Evolutionary conservation across 92 coral and sea anemone genomes (phyloP), one percentile per base, ranked within the genome.

Genomic region (Plumapathes pennacea): DNA sequence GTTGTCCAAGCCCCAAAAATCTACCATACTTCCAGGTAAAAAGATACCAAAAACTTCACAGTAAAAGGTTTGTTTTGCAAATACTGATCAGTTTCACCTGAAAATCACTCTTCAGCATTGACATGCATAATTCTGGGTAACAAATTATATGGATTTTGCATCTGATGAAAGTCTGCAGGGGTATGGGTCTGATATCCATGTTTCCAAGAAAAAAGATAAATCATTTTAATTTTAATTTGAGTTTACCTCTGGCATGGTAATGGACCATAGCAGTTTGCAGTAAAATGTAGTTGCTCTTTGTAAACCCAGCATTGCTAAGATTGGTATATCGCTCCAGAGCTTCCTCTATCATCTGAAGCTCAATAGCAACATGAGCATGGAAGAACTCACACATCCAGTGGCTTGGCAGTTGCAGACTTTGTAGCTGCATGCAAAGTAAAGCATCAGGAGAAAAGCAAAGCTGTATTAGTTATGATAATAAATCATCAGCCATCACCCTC

Each of bases 341-440:
- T 23, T 88, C 96, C 20, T 82, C 87, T 63, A 67, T 81, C 54
- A 62, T 71, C 69, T 92, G 96, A 21, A 92, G 56, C 63, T 85
- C 96, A 48, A 92, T 67, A 26, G 98, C 98, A 5, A 72, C 88
- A 24, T 88, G 89, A 1, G 87, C 98, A 38, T 89, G 74, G 48
- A 92, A 92, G 57, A 92, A 92, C 74, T 80, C 82, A 8, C 65
- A 47, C 83, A 92, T 92, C 98, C 98, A 92, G 46, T 92, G 98
- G 42, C 71, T 61, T 31, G 98, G 98, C 28, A 92, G 65, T 2
- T 62, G 58, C 26, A 92, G 75, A 21, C 83, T 67, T 31, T 84
- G 94, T 21, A 92, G 49, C 98, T 92, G 26, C 3, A 15, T 17
- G 38, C 26, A 34, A 9, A 5, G 7, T 53, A 21, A 25, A 45